Conservation (phyloP, 1,140 invertebrate genomes). For the Zaprionus taronus region DNA sequence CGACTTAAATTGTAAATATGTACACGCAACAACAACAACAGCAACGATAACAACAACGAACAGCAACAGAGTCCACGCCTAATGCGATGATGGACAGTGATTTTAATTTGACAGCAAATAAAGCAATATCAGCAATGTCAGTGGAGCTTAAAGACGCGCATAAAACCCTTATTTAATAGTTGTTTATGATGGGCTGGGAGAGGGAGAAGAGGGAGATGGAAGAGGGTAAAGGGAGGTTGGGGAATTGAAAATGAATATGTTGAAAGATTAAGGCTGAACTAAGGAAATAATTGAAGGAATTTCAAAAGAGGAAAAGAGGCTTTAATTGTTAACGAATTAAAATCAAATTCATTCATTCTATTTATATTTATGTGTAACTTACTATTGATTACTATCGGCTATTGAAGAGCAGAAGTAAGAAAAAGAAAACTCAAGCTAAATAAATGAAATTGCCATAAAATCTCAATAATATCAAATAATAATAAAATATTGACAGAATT, state of each 20-base stretch:
- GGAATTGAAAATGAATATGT: neutral
- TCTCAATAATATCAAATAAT: too few species aligned
- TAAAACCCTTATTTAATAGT: neutral
- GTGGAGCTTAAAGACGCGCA: neutral
- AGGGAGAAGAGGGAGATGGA: too few species aligned
- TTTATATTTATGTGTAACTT: too few species aligned
- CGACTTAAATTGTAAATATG: slow-evolving; percentile 30
- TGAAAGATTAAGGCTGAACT: neutral
- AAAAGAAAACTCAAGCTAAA: too few species aligned
- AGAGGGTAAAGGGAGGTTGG: too few species aligned
- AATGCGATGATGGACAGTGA: slow-evolving; percentile 14
- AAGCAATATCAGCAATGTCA: neutral
- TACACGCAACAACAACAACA: neutral
- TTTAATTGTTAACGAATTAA: too few species aligned
- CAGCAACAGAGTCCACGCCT: neutral
- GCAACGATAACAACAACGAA: neutral
- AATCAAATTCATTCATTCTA: too few species aligned
- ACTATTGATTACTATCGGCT: too few species aligned
- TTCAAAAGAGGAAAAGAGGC: neutral
- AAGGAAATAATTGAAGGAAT: neutral
- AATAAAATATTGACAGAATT: too few species aligned
- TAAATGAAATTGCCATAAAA: too few species aligned
- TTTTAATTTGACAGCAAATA: slow-evolving; percentile 20
- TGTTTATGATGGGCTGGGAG: neutral
- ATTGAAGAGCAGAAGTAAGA: too few species aligned